These are phyloP conservation scores for Miltochrista miniata DNA, from an alignment of 2,888 invertebrate genomes.

Conservation along the genomic window DNA sequence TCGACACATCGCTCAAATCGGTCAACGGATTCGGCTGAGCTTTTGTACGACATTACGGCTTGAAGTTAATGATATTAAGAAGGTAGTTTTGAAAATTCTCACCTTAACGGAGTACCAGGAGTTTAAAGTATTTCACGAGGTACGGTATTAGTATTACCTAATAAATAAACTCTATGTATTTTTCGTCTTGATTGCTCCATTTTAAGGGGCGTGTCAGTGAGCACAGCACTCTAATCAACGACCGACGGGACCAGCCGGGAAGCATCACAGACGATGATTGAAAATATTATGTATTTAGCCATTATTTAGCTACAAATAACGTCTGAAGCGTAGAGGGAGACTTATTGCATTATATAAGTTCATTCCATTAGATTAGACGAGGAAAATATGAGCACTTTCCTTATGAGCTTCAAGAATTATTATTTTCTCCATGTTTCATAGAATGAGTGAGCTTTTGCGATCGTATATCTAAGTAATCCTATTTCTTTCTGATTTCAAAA, in stretches of 20 bases:
- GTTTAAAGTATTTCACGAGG: no score
- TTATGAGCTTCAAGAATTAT: slow-evolving; percentile 2
- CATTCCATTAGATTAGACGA: slow-evolving; percentile 5
- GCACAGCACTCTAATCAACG: slow-evolving; percentile 37
- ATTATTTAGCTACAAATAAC: slow-evolving; percentile 17
- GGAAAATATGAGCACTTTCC: slow-evolving; percentile 3
- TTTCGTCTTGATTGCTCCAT: slow-evolving; percentile 22
- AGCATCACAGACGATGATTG: slow-evolving; percentile 37
- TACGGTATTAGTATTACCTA: no score
- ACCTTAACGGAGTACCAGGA: no score
- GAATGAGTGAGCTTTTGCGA: not conserved
- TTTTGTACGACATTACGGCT: not conserved
- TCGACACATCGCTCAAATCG: no score
- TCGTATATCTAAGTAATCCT: not conserved
- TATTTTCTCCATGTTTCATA: not conserved
- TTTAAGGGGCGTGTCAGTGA: slow-evolving; percentile 35
- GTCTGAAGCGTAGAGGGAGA: slow-evolving; percentile 1
- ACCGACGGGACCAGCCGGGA: slow-evolving; percentile 34
- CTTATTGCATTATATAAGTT: slow-evolving; percentile 10
- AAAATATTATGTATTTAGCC: no score
- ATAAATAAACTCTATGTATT: slow-evolving; percentile 22
- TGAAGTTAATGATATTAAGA: not conserved
- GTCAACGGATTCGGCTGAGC: no score
- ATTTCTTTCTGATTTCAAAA: no score
- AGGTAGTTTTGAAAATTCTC: not conserved